Conservation (phyloP, 2,888 invertebrate species). For the Cabera pusaria region DNA sequence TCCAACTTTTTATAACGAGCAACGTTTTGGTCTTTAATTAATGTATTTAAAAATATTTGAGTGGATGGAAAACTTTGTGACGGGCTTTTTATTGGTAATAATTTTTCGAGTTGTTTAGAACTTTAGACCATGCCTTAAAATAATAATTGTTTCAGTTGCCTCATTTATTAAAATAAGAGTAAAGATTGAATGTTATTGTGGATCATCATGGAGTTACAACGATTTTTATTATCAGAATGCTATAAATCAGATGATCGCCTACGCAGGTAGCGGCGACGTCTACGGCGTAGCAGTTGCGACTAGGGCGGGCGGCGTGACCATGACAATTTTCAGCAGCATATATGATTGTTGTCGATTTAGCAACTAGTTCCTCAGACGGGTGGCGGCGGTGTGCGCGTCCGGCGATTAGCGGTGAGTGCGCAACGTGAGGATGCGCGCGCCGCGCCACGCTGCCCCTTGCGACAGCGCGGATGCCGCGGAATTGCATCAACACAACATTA, state of each 20-base stretch:
- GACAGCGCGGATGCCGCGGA: slow-evolving; percentile 77
- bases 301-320: slow-evolving; percentile 30
- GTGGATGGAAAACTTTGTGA: slow-evolving; percentile 7
- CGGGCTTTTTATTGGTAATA: too few relatives aligned
- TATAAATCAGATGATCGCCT: slow-evolving; percentile 9
- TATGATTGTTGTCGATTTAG: slow-evolving; percentile 53
- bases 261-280: slow-evolving; percentile 13
- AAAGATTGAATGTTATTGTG: slow-evolving; percentile 8
- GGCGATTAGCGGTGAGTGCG: slow-evolving; percentile 72
- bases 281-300: slow-evolving; percentile 28
- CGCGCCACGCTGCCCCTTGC: slow-evolving; percentile 58
- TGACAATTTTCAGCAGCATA: slow-evolving; percentile 46
- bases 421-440: slow-evolving; percentile 73
- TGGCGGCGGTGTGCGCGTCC: slow-evolving; percentile 62
- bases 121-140: too few relatives aligned
- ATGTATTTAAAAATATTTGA: slow-evolving; percentile 14
- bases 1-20: slow-evolving; percentile 16
- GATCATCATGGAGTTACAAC: slow-evolving; percentile 4
- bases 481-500: slow-evolving; percentile 67
- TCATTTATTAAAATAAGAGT: slow-evolving; percentile 10
- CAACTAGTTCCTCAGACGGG: slow-evolving; percentile 53
- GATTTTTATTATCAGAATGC: slow-evolving; percentile 5
- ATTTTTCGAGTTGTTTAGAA: too few relatives aligned
- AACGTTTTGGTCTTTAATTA: slow-evolving; percentile 14
- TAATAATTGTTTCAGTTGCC: too few relatives aligned